These are phyloP conservation scores for Columba livia DNA, from an alignment of 2,113 vertebrate species.

Conservation along the genomic window DNA sequence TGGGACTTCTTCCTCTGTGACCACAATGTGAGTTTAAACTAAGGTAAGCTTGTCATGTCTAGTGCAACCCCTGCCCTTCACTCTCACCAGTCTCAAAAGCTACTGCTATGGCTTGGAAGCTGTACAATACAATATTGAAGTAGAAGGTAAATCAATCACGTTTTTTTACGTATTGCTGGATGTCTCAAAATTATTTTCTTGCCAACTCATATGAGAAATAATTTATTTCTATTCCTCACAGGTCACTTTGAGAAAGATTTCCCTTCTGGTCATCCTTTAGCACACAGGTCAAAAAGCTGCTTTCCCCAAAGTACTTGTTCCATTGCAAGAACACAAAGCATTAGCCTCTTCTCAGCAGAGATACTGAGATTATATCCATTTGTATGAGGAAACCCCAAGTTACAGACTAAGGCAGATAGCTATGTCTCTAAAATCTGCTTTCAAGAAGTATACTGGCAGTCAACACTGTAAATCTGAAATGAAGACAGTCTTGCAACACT, in stretches of 20 bases:
- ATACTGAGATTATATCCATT: not conserved
- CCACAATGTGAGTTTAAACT: not conserved
- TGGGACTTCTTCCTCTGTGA: not conserved
- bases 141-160: not conserved
- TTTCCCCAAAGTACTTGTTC: not conserved
- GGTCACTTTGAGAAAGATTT: not conserved
- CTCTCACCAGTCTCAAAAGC: not conserved
- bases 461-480: not conserved
- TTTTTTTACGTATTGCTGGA: not conserved
- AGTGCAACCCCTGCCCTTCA: not conserved
- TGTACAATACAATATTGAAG: not conserved
- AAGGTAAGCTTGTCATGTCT: rapidly evolving
- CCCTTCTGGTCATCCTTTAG: not conserved
- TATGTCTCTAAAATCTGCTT: not conserved
- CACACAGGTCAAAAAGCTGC: not conserved
- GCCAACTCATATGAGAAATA: not conserved
- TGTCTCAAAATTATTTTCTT: not conserved
- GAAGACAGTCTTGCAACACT: not conserved
- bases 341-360: not conserved
- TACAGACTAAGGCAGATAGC: not conserved
- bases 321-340: not conserved
- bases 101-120: not conserved
- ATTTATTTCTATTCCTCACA: not conserved
- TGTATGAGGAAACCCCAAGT: not conserved
- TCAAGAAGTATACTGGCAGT: not conserved